Evolutionary conservation across 1,140 invertebrate genomes (phyloP).

Genomic region (Littorina saxatilis): DNA sequence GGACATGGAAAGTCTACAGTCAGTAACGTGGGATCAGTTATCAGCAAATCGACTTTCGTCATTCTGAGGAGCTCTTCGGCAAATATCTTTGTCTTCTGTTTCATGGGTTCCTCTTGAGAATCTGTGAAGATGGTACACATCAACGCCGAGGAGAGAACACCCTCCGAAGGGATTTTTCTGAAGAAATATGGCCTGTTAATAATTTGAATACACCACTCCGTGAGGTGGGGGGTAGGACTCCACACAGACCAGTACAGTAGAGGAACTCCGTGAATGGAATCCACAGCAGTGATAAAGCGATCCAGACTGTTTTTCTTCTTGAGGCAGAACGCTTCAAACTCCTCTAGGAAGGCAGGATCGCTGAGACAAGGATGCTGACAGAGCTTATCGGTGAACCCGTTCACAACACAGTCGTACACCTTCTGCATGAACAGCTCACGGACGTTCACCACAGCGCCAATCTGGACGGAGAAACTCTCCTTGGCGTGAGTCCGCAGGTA

Average conservation of each 20-base stretch:
- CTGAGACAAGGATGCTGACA: conserved; percentile 19
- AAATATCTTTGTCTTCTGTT: no score
- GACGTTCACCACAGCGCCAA: background rate
- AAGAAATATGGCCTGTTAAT: background rate
- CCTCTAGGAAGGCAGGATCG: background rate
- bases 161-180: no score
- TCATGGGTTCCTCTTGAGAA: no score
- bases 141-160: no score
- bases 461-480: background rate
- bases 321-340: background rate
- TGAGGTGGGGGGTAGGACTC: background rate
- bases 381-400: background rate
- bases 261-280: background rate
- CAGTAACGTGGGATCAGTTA: no score
- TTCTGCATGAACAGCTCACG: conserved; percentile 2
- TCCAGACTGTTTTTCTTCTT: background rate
- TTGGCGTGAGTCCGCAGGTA: background rate
- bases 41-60: no score
- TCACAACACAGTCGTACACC: background rate
- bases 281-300: background rate
- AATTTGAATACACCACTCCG: conserved; percentile 5
- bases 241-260: conserved; percentile 21
- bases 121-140: no score
- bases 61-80: no score
- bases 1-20: no score